Evolutionary conservation across 2,113 vertebrate species (phyloP), one percentile per base, ranked within the genome.

Genomic region (Siniperca knerii): DNA sequence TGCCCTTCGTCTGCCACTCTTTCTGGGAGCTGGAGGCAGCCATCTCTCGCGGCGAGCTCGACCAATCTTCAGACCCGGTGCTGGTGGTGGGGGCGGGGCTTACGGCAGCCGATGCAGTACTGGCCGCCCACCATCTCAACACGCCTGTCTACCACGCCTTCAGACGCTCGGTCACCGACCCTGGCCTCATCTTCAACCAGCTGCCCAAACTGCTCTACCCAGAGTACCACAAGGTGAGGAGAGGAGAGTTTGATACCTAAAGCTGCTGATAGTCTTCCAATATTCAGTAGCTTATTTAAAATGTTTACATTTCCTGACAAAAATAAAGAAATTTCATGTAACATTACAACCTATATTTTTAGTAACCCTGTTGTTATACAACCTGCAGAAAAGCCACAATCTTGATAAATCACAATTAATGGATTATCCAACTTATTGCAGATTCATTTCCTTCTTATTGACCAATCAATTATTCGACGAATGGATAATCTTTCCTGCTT

Each of bases 201-300:
- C 94, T 97, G 61, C 96, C 96, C 29, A 96, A 95, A 58, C 77
- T 96, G 62, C 95, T 97, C 2, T 97, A 97, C 90, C 96, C 96
- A 0, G 96, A 97, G 86, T 97, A 97, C 90, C 96, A 97, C 94
- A 97, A 97, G 93, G 96, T 96, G 71, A 84, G 78, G 52, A 44
- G 48, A 84, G 76, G 46, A 44, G 54, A 85, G 78, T 29, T 13
- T 37, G 29, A 52, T 23, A 15, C 57, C 40, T 18, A 16, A 5
- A 62, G 25, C 37, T 23, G 33, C 33, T 54, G 29, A 54, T 48
- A 2, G 11, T n/a, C 37, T 48, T 57, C 10, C 8, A 44, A 4
- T 25, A 46, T 46, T 67, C 21, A 25, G 1, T n/a, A 44, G 0
- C 23, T 25, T 15, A 3, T 25, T 48, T 29, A 9, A 67, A 16